phyloP scores from a whole-genome alignment of 2,888 invertebrate genomes.

The Sinelater perroti region DNA sequence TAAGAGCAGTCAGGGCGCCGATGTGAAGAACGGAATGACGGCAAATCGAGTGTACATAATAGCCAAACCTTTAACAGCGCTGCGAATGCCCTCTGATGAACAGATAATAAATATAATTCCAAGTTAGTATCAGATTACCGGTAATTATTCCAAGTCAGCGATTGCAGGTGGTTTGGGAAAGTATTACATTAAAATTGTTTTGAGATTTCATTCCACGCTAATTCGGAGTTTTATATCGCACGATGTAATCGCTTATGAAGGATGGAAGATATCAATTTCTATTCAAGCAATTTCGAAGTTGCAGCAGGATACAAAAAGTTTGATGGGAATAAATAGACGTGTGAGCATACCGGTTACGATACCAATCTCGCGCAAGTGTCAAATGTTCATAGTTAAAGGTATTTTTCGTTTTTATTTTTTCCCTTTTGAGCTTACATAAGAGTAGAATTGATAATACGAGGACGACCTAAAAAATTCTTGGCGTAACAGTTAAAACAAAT shows the following conservation, averaged over 20 bases:
- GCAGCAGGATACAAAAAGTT: background rate
- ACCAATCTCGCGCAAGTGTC: too few species aligned
- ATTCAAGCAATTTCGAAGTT: too few species aligned
- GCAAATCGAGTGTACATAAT: constrained; percentile 13
- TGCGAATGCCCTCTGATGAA: constrained; percentile 10
- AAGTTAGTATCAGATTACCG: constrained; percentile 13
- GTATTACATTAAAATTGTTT: constrained; percentile 1
- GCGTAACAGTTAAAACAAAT: too few species aligned
- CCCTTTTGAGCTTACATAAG: too few species aligned
- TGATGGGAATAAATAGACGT: too few species aligned
- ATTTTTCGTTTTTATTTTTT: too few species aligned
- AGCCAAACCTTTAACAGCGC: constrained; percentile 4
- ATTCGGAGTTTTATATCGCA: background rate
- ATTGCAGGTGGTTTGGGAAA: constrained; percentile 15
- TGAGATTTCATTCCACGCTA: background rate
- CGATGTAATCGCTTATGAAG: constrained; percentile 1
- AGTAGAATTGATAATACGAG: too few species aligned
- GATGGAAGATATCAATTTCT: background rate
- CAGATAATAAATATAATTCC: constrained; percentile 21
- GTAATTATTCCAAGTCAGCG: constrained; percentile 18
- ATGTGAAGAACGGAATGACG: background rate
- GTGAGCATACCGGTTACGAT: too few species aligned
- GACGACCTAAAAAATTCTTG: too few species aligned
- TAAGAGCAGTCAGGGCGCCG: background rate
- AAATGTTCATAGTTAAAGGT: too few species aligned